Evolutionary conservation across 2,797 vertebrate genomes (phyloP), one percentile per base, ranked within the genome.

Genomic region (Gadopsis marmoratus): DNA sequence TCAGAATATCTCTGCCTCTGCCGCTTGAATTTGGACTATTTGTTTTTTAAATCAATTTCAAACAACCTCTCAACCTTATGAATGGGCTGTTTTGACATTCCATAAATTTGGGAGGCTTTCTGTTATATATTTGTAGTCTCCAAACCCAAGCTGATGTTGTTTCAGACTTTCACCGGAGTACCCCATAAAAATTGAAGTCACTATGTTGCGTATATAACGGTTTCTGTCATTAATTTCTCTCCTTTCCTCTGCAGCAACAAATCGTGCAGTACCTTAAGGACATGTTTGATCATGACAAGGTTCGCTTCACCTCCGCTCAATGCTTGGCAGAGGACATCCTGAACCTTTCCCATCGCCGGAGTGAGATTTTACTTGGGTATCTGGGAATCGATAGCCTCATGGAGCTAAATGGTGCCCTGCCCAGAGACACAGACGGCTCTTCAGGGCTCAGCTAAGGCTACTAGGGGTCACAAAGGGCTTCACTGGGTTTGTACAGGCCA

Each of bases 261-360:
- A 98, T 99, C 0, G 95, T 99, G 48, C 98, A 98, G 61, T 99
- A 99, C 87, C 96, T 99, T 87, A 97, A 98, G 93, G 98, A 99
- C 88, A 99, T 99, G 97, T 99, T 99, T 50, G 97, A 99, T 86
- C 94, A 98, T 0, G 98, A 99, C 94, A 99, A 97, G n/a, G 97
- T 99, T 80, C 97, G 98, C 82, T 99, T 98, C 94, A 97, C 96
- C 0, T 96, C 97, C 0, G 88, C 95, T 75, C 94, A 95, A 4
- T 91, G 95, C 0, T 93, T 99, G 88, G 97, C 97, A 0, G 97
- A 99, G n/a, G 98, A 99, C 94, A 94, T 99, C 87, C 79, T 99
- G 74, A 97, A 96, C 81, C 96, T 99, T 35, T 99, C 98, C 0
- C 97, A 97, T 87, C 96, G 98, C 58, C 96, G 98, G 71, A 97